These are phyloP conservation scores for Xylophagus ater DNA, from an alignment of 2,888 invertebrate species.

Conservation along the genomic window DNA sequence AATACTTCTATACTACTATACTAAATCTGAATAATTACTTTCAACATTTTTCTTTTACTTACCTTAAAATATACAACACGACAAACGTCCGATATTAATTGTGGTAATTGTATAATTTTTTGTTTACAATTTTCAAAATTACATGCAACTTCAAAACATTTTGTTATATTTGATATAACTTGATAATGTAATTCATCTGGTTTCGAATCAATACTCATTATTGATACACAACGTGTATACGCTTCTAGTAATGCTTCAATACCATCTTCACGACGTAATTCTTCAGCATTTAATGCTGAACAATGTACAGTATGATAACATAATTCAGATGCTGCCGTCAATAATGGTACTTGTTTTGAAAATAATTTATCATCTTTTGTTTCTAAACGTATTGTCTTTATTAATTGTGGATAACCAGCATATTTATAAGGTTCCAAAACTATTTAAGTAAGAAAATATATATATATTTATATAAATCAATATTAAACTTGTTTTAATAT, in stretches of 20 bases:
- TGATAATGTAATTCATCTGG: slow-evolving; percentile 71
- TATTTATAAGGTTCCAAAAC: slow-evolving; percentile 94
- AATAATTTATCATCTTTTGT: slow-evolving; percentile 88
- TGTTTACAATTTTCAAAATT: slow-evolving; percentile 84
- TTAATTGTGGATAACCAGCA: slow-evolving; percentile 94
- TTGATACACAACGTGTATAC: slow-evolving; percentile 86
- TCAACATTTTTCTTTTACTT: slow-evolving; percentile 17
- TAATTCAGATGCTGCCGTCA: slow-evolving; percentile 87
- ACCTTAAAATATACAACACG: slow-evolving; percentile 78
- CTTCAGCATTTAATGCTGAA: slow-evolving; percentile 95
- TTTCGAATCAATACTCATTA: slow-evolving; percentile 68
- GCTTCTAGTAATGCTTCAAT: slow-evolving; percentile 78
- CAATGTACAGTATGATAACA: slow-evolving; percentile 94
- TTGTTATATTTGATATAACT: slow-evolving; percentile 84
- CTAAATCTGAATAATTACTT: slow-evolving; percentile 7
- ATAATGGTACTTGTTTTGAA: slow-evolving; percentile 66
- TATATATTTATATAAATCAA: background rate
- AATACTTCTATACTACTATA: slow-evolving; percentile 3
- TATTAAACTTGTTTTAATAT: no score
- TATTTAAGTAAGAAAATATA: slow-evolving; percentile 30
- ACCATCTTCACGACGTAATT: slow-evolving; percentile 86
- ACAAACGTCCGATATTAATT: slow-evolving; percentile 75
- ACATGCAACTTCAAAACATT: slow-evolving; percentile 92
- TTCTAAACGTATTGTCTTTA: slow-evolving; percentile 90
- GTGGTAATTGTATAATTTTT: slow-evolving; percentile 76